These are phyloP conservation scores for Stylophora pistillata DNA, from an alignment of 64 coral and sea anemone genomes.

Conservation along the genomic window DNA sequence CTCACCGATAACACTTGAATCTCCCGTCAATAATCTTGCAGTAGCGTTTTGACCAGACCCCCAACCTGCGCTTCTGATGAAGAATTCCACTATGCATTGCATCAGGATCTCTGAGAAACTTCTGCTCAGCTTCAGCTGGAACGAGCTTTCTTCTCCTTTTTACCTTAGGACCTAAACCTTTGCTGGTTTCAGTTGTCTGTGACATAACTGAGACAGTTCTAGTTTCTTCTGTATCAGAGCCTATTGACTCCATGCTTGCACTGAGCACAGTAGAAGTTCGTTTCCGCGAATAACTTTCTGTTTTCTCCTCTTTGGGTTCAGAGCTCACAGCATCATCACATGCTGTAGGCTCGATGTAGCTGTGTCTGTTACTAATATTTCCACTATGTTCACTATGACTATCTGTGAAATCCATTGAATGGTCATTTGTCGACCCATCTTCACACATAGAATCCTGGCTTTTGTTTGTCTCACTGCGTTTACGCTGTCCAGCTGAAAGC, in stretches of 20 bases:
- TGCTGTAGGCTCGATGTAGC: conserved; percentile 70
- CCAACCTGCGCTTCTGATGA: conserved; percentile 88
- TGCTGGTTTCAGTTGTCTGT: background rate
- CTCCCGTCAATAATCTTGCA: conserved; percentile 87
- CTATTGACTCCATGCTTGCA: conserved; percentile 65
- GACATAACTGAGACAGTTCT: background rate
- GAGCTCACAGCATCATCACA: conserved; percentile 70
- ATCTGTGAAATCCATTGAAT: conserved; percentile 61
- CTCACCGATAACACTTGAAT: conserved; percentile 83
- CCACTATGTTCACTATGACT: conserved; percentile 88
- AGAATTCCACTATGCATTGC: conserved; percentile 89
- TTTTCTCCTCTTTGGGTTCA: conserved; percentile 48
- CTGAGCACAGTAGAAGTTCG: conserved; percentile 78
- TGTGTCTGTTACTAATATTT: conserved; percentile 49
- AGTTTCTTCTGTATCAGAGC: conserved; percentile 58
- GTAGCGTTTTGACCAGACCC: conserved; percentile 88
- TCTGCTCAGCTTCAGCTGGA: conserved; percentile 74
- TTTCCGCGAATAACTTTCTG: conserved; percentile 63
- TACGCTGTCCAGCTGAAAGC: conserved; percentile 1
- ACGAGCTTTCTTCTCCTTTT: conserved; percentile 82
- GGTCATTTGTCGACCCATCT: conserved; percentile 39
- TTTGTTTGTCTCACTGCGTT: background rate
- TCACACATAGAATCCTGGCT: conserved; percentile 33
- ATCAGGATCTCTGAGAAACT: conserved; percentile 75
- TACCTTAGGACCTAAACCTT: conserved; percentile 37